Evolutionary conservation across 2,113 vertebrate species (phyloP).

Genomic region (Clupea harengus): DNA sequence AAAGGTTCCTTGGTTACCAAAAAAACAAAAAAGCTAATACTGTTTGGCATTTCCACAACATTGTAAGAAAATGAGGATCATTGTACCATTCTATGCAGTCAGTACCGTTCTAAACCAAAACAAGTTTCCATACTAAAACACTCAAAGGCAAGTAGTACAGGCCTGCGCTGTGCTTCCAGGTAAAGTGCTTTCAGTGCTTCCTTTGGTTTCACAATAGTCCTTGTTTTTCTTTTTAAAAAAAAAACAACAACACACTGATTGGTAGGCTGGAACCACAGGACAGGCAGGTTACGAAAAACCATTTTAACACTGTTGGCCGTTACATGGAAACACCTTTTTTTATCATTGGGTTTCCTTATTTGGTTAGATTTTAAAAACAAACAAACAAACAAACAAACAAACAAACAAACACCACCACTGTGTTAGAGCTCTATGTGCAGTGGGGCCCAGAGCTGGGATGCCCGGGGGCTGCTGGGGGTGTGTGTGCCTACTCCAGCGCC

Average conservation of each 20-base stretch:
- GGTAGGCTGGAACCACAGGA: neutral
- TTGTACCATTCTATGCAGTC: neutral
- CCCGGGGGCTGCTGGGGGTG: neutral
- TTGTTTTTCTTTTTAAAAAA: neutral
- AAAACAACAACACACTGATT: conserved; percentile 8
- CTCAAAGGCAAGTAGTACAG: conserved; percentile 26
- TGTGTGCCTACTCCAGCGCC: neutral
- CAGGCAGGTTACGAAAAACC: neutral
- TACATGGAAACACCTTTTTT: conserved; percentile 1
- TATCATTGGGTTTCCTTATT: neutral
- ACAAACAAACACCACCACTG: neutral
- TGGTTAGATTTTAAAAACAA: neutral
- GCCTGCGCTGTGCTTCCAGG: conserved; percentile 1
- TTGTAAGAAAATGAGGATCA: neutral
- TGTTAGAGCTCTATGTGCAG: neutral
- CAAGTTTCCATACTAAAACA: neutral
- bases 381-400: neutral
- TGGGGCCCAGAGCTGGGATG: neutral
- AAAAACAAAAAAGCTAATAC: conserved; percentile 19
- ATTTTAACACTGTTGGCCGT: neutral
- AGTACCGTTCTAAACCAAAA: neutral
- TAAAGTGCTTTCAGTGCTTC: conserved; percentile 44
- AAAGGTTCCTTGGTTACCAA: neutral
- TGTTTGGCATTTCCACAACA: conserved; percentile 57
- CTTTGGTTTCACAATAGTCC: neutral